These are phyloP conservation scores for Drosophila pseudotakahashii DNA, from an alignment of 2,888 invertebrate genomes.

Conservation along the genomic window DNA sequence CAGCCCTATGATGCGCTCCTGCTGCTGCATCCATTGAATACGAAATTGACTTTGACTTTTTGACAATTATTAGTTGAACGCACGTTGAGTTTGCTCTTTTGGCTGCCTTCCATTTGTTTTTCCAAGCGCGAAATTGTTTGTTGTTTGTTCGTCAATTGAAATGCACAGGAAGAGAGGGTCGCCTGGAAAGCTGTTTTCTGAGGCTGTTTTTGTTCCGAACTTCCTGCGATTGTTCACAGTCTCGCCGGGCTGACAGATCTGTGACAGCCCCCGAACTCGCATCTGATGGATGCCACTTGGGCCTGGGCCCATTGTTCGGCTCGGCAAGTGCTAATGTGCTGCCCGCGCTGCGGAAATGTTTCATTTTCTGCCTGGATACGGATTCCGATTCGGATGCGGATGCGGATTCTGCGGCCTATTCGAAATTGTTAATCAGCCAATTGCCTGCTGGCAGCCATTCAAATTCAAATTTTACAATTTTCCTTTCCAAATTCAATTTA, in stretches of 20 bases:
- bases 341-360: slow-evolving; percentile 65
- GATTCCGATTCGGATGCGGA: not conserved
- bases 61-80: slow-evolving; percentile 83
- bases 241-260: slow-evolving; percentile 75
- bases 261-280: slow-evolving; percentile 57
- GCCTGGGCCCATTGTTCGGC: slow-evolving; percentile 55
- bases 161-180: slow-evolving; percentile 50
- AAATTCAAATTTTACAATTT: slow-evolving; percentile 34
- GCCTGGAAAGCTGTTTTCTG: slow-evolving; percentile 39
- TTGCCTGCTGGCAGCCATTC: slow-evolving; percentile 20
- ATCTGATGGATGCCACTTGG: slow-evolving; percentile 77
- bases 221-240: slow-evolving; percentile 81
- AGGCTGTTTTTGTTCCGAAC: slow-evolving; percentile 62
- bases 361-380: slow-evolving; percentile 67
- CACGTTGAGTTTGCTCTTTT: slow-evolving; percentile 63
- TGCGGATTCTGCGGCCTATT: slow-evolving; percentile 58
- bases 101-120: slow-evolving; percentile 61
- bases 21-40: slow-evolving; percentile 51
- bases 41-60: slow-evolving; percentile 77
- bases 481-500: slow-evolving; percentile 6
- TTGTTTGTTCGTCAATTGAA: slow-evolving; percentile 71
- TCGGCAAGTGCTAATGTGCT: slow-evolving; percentile 76
- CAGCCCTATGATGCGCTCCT: slow-evolving; percentile 29
- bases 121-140: slow-evolving; percentile 79
- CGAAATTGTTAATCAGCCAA: slow-evolving; percentile 55